These are phyloP conservation scores for Nycticorax nycticorax DNA, from an alignment of 2,113 vertebrate genomes.

Conservation along the genomic window DNA sequence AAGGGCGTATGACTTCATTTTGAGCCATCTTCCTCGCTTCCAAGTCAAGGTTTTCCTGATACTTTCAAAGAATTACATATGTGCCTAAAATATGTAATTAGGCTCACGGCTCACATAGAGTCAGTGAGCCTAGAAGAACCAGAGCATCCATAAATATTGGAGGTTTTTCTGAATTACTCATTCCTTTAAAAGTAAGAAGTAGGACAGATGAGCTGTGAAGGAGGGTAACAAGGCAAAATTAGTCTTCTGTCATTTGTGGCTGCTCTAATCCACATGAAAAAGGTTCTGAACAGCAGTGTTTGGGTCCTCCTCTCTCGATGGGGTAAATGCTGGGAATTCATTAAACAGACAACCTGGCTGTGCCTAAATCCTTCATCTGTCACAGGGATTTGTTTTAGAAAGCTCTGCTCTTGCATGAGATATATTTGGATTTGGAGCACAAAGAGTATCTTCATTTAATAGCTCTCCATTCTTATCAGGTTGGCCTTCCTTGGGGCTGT, in stretches of 20 bases:
- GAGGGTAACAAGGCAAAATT: slow-evolving; percentile 11
- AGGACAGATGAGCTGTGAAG: slow-evolving; percentile 35
- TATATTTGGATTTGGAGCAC: slow-evolving; percentile 64
- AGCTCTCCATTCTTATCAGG: slow-evolving; percentile 31
- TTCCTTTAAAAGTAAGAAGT: slow-evolving; percentile 28
- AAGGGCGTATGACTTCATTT: neutral
- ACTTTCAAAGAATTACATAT: neutral
- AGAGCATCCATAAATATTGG: slow-evolving; percentile 7
- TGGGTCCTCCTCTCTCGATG: neutral
- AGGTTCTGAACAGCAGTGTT: neutral
- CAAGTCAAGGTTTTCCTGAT: neutral
- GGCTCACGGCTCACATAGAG: neutral
- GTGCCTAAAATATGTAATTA: neutral
- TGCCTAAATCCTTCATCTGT: slow-evolving; percentile 60
- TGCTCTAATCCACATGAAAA: slow-evolving; percentile 26
- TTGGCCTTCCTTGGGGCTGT: slow-evolving; percentile 46
- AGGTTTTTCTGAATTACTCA: neutral
- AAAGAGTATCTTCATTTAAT: slow-evolving; percentile 44
- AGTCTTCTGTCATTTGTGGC: slow-evolving; percentile 10
- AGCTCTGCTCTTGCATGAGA: slow-evolving; percentile 57
- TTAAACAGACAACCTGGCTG: slow-evolving; percentile 59
- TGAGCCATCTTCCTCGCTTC: neutral
- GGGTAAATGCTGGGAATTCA: slow-evolving; percentile 53
- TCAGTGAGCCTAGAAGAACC: neutral
- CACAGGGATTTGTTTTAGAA: slow-evolving; percentile 58